Evolutionary conservation across 30 jellyfish, hydroid and myxozoan genomes (phyloP).

Genomic region (Chrysaora quinquecirrha): DNA sequence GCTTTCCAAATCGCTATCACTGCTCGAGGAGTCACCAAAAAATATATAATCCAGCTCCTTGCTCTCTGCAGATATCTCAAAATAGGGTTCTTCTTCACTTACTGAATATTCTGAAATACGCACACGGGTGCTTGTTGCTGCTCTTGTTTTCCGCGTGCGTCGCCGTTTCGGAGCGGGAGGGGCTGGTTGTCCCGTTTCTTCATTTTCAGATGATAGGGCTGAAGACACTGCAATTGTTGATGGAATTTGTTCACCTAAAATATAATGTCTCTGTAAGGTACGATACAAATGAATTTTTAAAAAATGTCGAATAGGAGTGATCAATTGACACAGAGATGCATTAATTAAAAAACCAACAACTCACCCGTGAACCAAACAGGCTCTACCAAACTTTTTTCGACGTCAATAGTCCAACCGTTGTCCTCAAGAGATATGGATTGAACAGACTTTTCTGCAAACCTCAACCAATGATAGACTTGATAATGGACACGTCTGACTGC

Average conservation of each 20-base stretch:
- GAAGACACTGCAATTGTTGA: constrained; percentile 10
- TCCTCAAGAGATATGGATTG: constrained; percentile 40
- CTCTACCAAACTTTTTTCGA: constrained; percentile 18
- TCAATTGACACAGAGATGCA: background rate
- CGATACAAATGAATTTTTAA: background rate
- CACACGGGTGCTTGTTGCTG: constrained; percentile 29
- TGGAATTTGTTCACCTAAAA: constrained; percentile 24
- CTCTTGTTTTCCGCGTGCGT: constrained; percentile 13
- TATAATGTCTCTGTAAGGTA: too few species aligned
- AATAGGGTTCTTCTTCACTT: constrained; percentile 21
- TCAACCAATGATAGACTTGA: constrained; percentile 29
- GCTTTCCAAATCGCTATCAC: constrained; percentile 28
- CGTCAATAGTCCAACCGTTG: constrained; percentile 50
- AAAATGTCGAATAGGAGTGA: background rate
- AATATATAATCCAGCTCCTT: constrained; percentile 33
- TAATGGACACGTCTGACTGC: constrained; percentile 25
- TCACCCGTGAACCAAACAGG: constrained; percentile 52
- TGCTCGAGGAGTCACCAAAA: constrained; percentile 55
- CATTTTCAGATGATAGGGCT: constrained; percentile 27
- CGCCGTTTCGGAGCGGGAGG: constrained; percentile 17
- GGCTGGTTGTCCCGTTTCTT: constrained; percentile 16
- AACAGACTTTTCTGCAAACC: constrained; percentile 41
- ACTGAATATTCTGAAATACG: constrained; percentile 8
- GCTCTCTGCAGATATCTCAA: constrained; percentile 44
- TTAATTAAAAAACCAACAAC: background rate